These are phyloP conservation scores for Chlamydotis undulata DNA, from an alignment of 2,113 vertebrate species.

Conservation along the genomic window DNA sequence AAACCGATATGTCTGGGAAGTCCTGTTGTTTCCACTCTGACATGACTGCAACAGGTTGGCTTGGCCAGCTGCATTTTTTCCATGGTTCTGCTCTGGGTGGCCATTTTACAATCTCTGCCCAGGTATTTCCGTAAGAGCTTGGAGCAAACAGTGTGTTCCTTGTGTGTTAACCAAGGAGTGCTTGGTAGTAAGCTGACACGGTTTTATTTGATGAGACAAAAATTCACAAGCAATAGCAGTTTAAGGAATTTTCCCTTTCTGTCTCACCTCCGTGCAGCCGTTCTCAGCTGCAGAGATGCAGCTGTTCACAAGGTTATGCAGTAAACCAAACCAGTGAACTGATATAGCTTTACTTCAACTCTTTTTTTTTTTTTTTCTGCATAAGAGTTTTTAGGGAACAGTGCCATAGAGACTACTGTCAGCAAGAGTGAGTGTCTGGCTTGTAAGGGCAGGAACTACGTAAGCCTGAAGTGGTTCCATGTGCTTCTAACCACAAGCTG, in stretches of 20 bases:
- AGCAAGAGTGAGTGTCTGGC: neutral
- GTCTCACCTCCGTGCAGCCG: neutral
- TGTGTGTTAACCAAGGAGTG: neutral
- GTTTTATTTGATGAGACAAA: neutral
- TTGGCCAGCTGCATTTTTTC: neutral
- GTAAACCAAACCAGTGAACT: neutral
- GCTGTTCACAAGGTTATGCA: neutral
- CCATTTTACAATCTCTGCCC: neutral
- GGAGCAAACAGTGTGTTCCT: neutral
- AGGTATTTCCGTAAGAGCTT: neutral
- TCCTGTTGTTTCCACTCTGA: neutral
- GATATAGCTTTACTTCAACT: neutral
- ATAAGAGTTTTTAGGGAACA: neutral
- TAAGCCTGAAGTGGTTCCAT: neutral
- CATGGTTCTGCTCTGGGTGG: neutral
- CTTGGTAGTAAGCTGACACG: neutral
- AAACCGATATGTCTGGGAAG: neutral
- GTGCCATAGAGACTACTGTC: neutral
- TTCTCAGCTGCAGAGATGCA: neutral
- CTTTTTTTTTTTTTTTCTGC: neutral
- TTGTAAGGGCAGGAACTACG: neutral
- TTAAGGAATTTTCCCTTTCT: neutral
- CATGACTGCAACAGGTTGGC: neutral
- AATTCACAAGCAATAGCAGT: neutral
- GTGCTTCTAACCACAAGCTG: neutral